Percentiles rank a stretch among this genome's conserved stretches.
Conservation (phyloP, 2,888 invertebrate genomes). For the Phaedon cochleariae region DNA sequence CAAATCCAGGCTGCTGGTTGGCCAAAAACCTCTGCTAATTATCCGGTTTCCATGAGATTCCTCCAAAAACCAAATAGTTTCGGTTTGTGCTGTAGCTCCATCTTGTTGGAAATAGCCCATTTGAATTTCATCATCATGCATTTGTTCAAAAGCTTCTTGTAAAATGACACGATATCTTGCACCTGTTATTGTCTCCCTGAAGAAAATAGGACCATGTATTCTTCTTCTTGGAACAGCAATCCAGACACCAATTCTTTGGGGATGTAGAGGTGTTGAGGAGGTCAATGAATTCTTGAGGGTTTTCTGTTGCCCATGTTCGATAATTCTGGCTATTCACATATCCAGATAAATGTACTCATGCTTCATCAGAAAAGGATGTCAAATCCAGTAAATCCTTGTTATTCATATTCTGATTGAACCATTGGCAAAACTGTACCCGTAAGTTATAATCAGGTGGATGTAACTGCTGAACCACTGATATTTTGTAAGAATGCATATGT, state of each 20-base stretch:
- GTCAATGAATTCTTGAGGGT: not conserved
- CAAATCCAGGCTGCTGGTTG: not conserved
- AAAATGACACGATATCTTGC: not conserved
- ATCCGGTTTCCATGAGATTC: not conserved
- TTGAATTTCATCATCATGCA: not conserved
- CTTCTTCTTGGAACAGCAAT: not conserved
- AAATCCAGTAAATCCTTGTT: not conserved
- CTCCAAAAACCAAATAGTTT: not conserved
- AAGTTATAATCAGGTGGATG: no score
- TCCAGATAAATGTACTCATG: not conserved
- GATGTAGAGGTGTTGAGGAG: not conserved
- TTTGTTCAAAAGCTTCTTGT: not conserved
- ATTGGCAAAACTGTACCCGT: no score
- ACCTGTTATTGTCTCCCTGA: not conserved
- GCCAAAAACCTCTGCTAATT: no score
- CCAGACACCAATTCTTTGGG: not conserved
- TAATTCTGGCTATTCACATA: not conserved
- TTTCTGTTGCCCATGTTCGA: not conserved
- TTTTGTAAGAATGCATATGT: not conserved
- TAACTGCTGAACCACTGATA: no score
- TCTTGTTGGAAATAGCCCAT: conserved; percentile 4
- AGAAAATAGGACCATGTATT: not conserved
- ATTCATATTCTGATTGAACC: not conserved
- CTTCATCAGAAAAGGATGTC: no score
- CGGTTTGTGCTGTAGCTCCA: not conserved